These are phyloP conservation scores for Telmatherina bonti DNA, from an alignment of 2,797 vertebrate species.

Conservation along the genomic window DNA sequence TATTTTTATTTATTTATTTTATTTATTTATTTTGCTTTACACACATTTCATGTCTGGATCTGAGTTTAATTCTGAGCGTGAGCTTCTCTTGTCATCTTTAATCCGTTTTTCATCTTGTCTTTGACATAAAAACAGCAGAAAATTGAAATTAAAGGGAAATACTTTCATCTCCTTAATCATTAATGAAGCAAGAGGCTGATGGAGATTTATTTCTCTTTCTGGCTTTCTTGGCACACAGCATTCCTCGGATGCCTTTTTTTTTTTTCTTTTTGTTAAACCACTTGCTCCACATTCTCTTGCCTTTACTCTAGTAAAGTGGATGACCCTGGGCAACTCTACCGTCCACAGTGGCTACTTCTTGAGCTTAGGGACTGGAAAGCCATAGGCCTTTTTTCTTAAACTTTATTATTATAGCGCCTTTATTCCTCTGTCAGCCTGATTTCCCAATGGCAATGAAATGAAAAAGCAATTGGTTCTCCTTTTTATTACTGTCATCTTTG, in stretches of 20 bases:
- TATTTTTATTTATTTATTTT: slow-evolving; percentile 11
- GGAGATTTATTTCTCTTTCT: not conserved
- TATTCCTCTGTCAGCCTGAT: slow-evolving; percentile 83
- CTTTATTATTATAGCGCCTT: slow-evolving; percentile 85
- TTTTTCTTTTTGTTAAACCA: slow-evolving; percentile 13
- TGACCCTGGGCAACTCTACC: slow-evolving; percentile 66
- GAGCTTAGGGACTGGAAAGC: slow-evolving; percentile 75
- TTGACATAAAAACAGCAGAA: slow-evolving; percentile 15
- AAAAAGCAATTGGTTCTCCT: slow-evolving; percentile 82
- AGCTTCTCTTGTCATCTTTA: slow-evolving; percentile 12
- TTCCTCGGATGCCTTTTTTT: slow-evolving; percentile 7
- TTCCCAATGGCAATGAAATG: slow-evolving; percentile 86
- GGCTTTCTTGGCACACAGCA: slow-evolving; percentile 5
- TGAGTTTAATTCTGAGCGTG: slow-evolving; percentile 21
- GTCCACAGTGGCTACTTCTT: slow-evolving; percentile 62
- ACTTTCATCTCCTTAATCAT: slow-evolving; percentile 5
- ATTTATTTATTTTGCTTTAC: too few relatives aligned
- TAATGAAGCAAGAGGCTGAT: slow-evolving; percentile 11
- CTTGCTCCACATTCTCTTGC: slow-evolving; percentile 51
- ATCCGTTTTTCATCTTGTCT: slow-evolving; percentile 3
- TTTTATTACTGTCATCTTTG: slow-evolving; percentile 87
- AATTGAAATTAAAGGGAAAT: not conserved
- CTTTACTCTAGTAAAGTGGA: slow-evolving; percentile 66
- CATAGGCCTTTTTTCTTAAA: slow-evolving; percentile 83
- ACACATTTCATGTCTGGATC: slow-evolving; percentile 14